Base-by-base conservation (phyloP, 1,140 invertebrate species). In the Littorina saxatilis region DNA sequence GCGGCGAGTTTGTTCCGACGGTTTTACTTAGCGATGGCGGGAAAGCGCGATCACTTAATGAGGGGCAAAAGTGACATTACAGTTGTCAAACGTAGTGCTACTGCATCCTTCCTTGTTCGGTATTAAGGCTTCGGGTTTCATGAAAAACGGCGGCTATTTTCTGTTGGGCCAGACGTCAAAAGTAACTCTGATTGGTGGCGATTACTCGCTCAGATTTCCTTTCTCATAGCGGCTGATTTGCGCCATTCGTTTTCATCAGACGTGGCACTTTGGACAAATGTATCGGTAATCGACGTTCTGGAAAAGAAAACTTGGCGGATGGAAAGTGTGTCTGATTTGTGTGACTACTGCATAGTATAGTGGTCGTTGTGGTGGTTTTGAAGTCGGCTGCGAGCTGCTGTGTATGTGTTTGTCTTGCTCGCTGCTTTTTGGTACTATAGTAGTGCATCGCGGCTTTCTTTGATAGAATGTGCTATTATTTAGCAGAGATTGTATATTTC, bases 11-110 rank as follows among this genome's bases (percentile, higher is more conserved):
- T 39, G 32, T 58, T 20, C 43, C 11, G 76, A 35, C 17, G 58
- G 2, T 78, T 78, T 78, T 78, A 78, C 76, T 58, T 78, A 78
- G 58, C 52, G 55, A 39, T 35, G 37, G 55, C 55, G 37, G 43
- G 76, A 58, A 78, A 78, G 32, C 43, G 55, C 37, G 58, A 43
- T 63, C 35, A 15, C 27, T 73, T 61, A 78, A 78, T 40, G 76
- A 66, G 50, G 52, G 58, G 13, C 55, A 76, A 74, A 27, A 20
- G 75, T 40, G 50, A 43, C 58, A 61, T 77, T 61, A 58, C 29
- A 47, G 40, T 63, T 39, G 74, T 75, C 73, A 63, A 61, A 78
- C 55, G 43, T 66, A 23, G n/a, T 37, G 32, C 23, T 43, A 58
- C 58, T 27, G 63, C 76, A 73, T 9, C 27, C 29, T 23, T 9